Conservation (phyloP, 2,888 invertebrate species). For the Eristalis tenax region DNA sequence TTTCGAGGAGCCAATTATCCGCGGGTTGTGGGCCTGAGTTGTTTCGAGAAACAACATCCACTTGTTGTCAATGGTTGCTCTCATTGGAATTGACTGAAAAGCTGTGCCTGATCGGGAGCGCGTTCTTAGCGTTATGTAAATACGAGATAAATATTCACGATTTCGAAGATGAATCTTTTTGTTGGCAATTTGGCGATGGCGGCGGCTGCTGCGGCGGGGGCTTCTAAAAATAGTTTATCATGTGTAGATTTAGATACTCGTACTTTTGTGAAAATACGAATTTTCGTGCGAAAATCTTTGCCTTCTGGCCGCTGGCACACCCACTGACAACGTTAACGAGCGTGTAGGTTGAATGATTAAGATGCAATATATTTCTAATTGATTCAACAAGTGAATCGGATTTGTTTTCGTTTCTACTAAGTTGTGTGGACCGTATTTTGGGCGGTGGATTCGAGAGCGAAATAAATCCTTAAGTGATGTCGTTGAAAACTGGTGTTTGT, state of each 20-base stretch:
- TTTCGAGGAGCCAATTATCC: background rate
- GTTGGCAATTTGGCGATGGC: background rate
- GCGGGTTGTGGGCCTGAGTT: slow-evolving; percentile 31
- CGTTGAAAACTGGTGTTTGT: background rate
- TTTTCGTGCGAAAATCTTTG: slow-evolving; percentile 7
- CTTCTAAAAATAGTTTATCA: slow-evolving; percentile 42
- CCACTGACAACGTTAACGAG: slow-evolving; percentile 19
- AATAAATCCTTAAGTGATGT: background rate
- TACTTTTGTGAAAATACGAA: background rate
- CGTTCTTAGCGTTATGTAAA: slow-evolving; percentile 57
- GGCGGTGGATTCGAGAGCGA: background rate
- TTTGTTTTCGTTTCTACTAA: background rate
- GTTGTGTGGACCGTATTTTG: background rate
- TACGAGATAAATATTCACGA: slow-evolving; percentile 29
- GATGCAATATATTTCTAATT: slow-evolving; percentile 30
- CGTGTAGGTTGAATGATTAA: slow-evolving; percentile 28
- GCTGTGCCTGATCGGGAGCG: slow-evolving; percentile 29
- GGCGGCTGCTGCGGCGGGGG: background rate
- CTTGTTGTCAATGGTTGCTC: slow-evolving; percentile 61
- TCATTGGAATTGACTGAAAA: slow-evolving; percentile 60
- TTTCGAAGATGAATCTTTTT: slow-evolving; percentile 31
- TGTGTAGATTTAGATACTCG: slow-evolving; percentile 6
- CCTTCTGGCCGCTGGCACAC: background rate
- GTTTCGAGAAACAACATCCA: slow-evolving; percentile 47
- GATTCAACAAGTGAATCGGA: slow-evolving; percentile 23